Conservation (phyloP, 2,797 vertebrate genomes). For the Tapirus indicus region DNA sequence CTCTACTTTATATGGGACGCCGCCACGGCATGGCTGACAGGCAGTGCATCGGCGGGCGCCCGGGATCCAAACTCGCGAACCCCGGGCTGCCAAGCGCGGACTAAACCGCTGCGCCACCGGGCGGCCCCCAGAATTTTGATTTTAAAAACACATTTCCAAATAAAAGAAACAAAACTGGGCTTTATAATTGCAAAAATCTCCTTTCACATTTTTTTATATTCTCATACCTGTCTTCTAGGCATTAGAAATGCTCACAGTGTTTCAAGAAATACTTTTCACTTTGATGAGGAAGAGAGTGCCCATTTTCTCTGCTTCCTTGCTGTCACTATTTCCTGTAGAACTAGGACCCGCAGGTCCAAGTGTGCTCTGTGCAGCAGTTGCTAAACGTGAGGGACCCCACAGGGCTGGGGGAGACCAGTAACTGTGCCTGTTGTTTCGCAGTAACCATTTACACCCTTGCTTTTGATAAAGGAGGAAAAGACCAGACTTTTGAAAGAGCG, state of each 20-base stretch:
- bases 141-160: background rate
- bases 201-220: background rate
- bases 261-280: background rate
- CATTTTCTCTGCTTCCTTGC: background rate
- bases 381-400: accelerated
- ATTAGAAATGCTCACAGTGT: background rate
- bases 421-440: too few species aligned
- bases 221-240: accelerated
- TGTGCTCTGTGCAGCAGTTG: background rate
- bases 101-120: too few species aligned
- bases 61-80: too few species aligned
- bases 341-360: accelerated
- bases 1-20: too few species aligned
- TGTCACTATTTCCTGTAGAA: background rate
- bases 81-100: too few species aligned
- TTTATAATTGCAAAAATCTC: background rate
- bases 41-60: too few species aligned
- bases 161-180: background rate
- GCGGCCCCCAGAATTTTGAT: background rate
- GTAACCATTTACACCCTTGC: background rate
- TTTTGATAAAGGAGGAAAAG: conserved; percentile 91
- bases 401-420: background rate
- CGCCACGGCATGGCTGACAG: too few species aligned
- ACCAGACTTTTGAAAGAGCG: conserved; percentile 93
- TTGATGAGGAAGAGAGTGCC: background rate